phyloP scores from a whole-genome alignment of 2,113 vertebrate species.

The Pungitius pungitius region DNA sequence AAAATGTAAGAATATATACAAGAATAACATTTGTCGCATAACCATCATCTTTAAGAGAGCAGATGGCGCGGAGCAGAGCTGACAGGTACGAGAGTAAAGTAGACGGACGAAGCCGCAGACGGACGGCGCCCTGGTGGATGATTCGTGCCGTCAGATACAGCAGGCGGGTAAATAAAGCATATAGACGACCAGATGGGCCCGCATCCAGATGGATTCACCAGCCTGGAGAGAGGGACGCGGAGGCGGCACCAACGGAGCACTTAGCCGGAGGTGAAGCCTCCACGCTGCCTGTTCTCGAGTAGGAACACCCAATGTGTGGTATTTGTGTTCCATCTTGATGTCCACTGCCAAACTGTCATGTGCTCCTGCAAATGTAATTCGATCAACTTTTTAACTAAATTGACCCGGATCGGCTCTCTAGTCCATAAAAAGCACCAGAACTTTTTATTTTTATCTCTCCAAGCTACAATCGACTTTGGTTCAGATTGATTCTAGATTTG shows the following conservation, averaged over 20 bases:
- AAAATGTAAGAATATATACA: neutral
- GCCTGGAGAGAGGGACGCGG: conserved; percentile 1
- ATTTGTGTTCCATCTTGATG: neutral
- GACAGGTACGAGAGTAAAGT: neutral
- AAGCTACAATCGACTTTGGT: neutral
- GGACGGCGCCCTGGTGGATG: conserved; percentile 19
- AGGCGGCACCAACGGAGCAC: conserved; percentile 6
- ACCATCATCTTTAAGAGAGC: neutral
- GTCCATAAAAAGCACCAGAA: neutral
- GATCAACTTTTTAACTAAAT: conserved; percentile 8
- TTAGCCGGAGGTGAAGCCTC: conserved; percentile 3
- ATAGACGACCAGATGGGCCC: conserved; percentile 24
- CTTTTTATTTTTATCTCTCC: too few species aligned
- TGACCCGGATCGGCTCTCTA: neutral
- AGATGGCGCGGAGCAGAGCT: neutral
- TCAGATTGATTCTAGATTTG: neutral
- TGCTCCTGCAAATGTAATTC: neutral
- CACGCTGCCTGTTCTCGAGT: neutral
- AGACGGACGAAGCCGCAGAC: conserved; percentile 1
- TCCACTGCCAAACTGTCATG: neutral
- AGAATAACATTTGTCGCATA: neutral
- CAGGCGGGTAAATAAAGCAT: conserved; percentile 34
- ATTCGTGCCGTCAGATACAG: conserved; percentile 14
- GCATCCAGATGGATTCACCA: conserved; percentile 31
- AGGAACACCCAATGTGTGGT: neutral